Percentiles rank a stretch among this genome's conserved stretches.
These are phyloP conservation scores for Labeo catla DNA, from an alignment of 2,113 vertebrate species.

Conservation along the genomic window DNA sequence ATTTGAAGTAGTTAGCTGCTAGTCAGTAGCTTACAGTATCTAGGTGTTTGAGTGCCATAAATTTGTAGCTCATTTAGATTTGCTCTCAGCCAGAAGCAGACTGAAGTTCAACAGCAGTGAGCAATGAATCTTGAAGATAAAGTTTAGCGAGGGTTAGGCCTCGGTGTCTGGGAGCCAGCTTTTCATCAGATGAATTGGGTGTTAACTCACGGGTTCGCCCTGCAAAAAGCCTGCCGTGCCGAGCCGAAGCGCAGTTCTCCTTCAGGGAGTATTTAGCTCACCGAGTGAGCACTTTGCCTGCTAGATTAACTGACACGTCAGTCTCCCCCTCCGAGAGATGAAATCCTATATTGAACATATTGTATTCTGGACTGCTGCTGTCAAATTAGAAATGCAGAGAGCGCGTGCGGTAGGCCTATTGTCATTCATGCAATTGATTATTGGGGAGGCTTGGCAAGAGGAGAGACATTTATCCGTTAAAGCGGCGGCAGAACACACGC, in stretches of 20 bases:
- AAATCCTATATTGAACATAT: conserved; percentile 63
- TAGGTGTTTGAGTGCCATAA: background rate
- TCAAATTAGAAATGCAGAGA: conserved; percentile 61
- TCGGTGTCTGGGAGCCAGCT: conserved; percentile 31
- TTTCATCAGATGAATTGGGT: conserved; percentile 59
- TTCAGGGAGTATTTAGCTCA: conserved; percentile 66
- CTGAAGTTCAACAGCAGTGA: conserved; percentile 26
- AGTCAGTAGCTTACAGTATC: background rate
- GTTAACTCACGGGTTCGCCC: conserved; percentile 51
- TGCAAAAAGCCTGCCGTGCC: conserved; percentile 28
- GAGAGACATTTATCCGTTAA: conserved; percentile 75
- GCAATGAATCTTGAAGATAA: conserved; percentile 37
- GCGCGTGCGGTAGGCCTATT: conserved; percentile 61
- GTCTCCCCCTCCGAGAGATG: conserved; percentile 57
- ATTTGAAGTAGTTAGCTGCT: background rate
- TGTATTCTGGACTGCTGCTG: conserved; percentile 55
- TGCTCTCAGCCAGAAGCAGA: background rate
- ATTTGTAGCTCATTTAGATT: conserved; percentile 34
- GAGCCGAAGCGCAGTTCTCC: conserved; percentile 34
- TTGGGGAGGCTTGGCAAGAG: conserved; percentile 73
- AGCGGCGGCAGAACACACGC: conserved; percentile 43
- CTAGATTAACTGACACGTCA: conserved; percentile 61
- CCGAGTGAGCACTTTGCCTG: conserved; percentile 60
- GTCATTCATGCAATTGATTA: conserved; percentile 81
- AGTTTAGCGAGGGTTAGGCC: conserved; percentile 35